A percentile compares a stretch with the other conserved stretches of the same genome.
Evolutionary conservation across 2,888 invertebrate species (phyloP).

Genomic region (Ormyrus labotus): DNA sequence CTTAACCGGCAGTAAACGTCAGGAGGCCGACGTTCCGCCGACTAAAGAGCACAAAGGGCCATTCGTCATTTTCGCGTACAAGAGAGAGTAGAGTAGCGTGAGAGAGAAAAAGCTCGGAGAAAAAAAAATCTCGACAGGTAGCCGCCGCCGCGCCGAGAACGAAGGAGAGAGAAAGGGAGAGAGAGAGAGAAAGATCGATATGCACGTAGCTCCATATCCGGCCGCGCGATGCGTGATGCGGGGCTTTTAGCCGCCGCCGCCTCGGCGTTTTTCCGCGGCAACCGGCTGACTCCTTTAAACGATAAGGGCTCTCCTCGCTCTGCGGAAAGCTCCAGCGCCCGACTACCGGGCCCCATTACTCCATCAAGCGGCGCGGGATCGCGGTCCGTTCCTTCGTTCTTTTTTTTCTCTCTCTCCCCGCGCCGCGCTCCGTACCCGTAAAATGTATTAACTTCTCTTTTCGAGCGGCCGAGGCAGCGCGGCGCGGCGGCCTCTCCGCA

Average conservation of each 20-base stretch:
- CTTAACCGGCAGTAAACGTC: conserved; percentile 53
- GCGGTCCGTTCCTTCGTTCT: neutral
- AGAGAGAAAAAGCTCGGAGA: neutral
- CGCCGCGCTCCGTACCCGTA: conserved; percentile 31
- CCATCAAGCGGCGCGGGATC: conserved; percentile 10
- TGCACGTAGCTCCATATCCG: conserved; percentile 23
- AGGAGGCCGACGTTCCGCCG: conserved; percentile 9
- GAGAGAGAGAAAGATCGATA: conserved; percentile 30
- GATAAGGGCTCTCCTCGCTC: conserved; percentile 10
- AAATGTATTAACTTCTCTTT: conserved; percentile 52
- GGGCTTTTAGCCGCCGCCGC: neutral
- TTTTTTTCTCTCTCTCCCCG: conserved; percentile 4
- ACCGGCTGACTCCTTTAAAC: conserved; percentile 46
- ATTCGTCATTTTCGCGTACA: conserved; percentile 42
- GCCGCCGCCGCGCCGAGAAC: too few relatives aligned
- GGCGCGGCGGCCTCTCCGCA: neutral
- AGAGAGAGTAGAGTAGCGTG: neutral
- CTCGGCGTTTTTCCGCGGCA: conserved; percentile 24
- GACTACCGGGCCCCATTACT: conserved; percentile 12
- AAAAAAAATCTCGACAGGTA: neutral
- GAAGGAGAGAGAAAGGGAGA: neutral
- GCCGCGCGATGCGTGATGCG: conserved; percentile 10
- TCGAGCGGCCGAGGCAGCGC: neutral
- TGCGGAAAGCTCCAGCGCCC: conserved; percentile 16
- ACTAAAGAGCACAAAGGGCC: conserved; percentile 48